Base-by-base conservation (phyloP, 1,140 invertebrate genomes). In the Sinella curviseta region DNA sequence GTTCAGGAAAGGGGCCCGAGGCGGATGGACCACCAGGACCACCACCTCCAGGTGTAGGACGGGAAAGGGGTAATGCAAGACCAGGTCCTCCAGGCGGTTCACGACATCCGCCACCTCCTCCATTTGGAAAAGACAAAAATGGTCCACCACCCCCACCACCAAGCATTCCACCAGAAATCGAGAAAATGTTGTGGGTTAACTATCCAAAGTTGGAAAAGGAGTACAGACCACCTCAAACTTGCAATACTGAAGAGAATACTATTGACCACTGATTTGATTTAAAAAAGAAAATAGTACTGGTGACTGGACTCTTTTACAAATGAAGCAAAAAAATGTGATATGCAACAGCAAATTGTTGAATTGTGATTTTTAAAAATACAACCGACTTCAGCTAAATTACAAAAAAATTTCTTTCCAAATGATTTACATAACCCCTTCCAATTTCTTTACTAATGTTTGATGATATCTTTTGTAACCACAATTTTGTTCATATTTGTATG, bases 121-220 rank as follows among this genome's bases (percentile, higher is more conserved):
- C 24, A 4, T 3, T 4, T 60, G 3, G 8, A 26, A 8, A 60
- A 14, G 55, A 24, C 8, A n/a, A n/a, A n/a, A n/a, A n/a, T n/a
- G n/a, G n/a, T n/a, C n/a, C n/a, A n/a, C 55, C 55, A 60, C 55
- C 55, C 12, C 39, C 39, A 48, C 4, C 4, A 24, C 70, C 70
- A 31, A 14, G 3, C 14, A 14, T 70, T 4, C 57, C 57, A 12
- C 70, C 70, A 20, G 30, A 33, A 20, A 12, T 36, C 3, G 30
- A 33, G 17, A 24, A 74, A 74, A 74, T 74, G 24, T 3, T 74
- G 30, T 12, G 70, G 36, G 31, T 70, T 31, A 75, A 36, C 36
- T 75, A 75, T 54, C 74, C 74, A 28, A 75, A 75, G 39, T n/a
- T 75, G 36, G 74, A 39, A 4, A 75, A 48, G 35, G n/a, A 48